Percentiles rank a stretch among this genome's conserved stretches.
Conservation (phyloP, 1,140 invertebrate species). For the Cyclina sinensis region DNA sequence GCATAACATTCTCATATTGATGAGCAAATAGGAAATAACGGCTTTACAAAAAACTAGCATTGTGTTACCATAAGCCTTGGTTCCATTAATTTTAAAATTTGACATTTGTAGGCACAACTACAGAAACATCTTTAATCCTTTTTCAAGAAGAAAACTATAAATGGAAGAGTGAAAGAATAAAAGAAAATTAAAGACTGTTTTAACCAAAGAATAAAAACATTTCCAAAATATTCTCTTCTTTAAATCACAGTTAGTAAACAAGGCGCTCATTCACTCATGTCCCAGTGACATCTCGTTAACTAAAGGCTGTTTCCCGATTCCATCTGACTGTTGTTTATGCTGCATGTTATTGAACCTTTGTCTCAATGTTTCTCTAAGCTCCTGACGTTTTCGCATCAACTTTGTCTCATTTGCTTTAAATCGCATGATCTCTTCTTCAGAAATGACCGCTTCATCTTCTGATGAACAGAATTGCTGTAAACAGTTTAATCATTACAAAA, state of each 20-base stretch:
- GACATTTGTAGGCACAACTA: neutral
- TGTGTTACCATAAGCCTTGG: neutral
- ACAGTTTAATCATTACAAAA: too few species aligned
- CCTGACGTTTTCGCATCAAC: constrained; percentile 92
- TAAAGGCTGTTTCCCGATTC: neutral
- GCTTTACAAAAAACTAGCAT: neutral
- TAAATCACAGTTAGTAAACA: constrained; percentile 17
- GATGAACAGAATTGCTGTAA: constrained; percentile 86
- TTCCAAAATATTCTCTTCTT: neutral
- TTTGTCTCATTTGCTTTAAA: constrained; percentile 92
- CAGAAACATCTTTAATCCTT: neutral
- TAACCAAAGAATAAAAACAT: neutral
- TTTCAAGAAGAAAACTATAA: neutral
- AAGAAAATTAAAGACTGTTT: neutral
- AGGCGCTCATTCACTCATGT: neutral
- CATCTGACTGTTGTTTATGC: constrained; percentile 57
- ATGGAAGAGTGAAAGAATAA: neutral
- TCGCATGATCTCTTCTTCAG: constrained; percentile 93
- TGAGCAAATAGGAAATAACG: neutral
- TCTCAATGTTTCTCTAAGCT: constrained; percentile 93
- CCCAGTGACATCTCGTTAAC: constrained; percentile 1
- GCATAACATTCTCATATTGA: neutral
- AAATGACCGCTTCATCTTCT: constrained; percentile 91
- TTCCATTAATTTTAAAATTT: neutral
- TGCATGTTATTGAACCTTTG: constrained; percentile 91